Evolutionary conservation across 2,888 invertebrate genomes (phyloP), one percentile per base, ranked within the genome.

Genomic region (Dynastes tityus): DNA sequence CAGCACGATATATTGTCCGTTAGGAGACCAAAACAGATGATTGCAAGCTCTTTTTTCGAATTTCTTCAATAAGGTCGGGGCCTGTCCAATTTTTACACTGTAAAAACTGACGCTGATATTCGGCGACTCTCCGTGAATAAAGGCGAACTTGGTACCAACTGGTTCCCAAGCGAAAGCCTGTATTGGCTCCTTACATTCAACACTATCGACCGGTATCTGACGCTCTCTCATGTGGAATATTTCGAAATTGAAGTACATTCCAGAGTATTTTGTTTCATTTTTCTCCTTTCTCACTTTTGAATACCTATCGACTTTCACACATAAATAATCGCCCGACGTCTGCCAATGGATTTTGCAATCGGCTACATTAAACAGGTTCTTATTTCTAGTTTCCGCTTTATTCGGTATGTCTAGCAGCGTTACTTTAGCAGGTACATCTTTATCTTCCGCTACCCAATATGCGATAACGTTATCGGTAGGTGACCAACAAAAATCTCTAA

Each of bases 261-360:
- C 98, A 67, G 96, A 95, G 89, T 98, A 99, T 89, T 98, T 98
- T 76, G 94, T 92, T 85, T 98, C 98, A 81, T 94, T 94, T 84
- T 98, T 97, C 87, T 98, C 98, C 86, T 97, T 97, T 85, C 96
- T 96, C n/a, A 95, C 93, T 90, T 98, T 98, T 2, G 95, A 82
- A 79, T 84, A 85, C 78, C 95, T 91, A 87, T 97, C 96, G 0
- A 97, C 95, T 90, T 99, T 98, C 0, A 99, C 98, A 85, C 99
- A 98, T 37, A 99, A 91, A 88, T 98, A 98, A 88, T 99, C 98
- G 0, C 99, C 99, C 32, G 95, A 96, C 89, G 98, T 98, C 89
- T 99, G 99, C 99, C 99, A 99, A 88, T 98, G 98, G 88, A 99
- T 96, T 85, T 98, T 97, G 88, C 98, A 98, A 87, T 98, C 98